A percentile compares a stretch with the other conserved stretches of the same genome.
Evolutionary conservation across 2,888 invertebrate species (phyloP).

Genomic region (Neoitamus cyanurus): DNA sequence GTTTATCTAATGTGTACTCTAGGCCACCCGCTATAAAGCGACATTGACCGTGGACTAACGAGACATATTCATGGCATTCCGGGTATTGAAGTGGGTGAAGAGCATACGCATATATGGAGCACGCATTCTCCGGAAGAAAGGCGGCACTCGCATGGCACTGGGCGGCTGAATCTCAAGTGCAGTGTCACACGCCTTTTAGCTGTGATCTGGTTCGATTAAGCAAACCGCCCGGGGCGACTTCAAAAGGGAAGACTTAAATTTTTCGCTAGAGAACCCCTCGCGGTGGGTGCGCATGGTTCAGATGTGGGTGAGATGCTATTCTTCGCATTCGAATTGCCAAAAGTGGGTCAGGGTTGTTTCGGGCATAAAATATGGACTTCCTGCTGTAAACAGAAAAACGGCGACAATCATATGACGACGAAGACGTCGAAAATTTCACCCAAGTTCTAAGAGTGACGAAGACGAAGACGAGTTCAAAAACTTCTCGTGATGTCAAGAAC

Average conservation of each 20-base stretch:
- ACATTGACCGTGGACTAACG: slow-evolving; percentile 47
- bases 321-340: slow-evolving; percentile 18
- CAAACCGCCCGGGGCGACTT: neutral
- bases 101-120: neutral
- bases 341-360: slow-evolving; percentile 55
- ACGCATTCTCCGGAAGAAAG: slow-evolving; percentile 20
- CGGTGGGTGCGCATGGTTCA: neutral
- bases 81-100: slow-evolving; percentile 40
- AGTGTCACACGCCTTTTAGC: neutral
- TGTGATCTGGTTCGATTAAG: neutral
- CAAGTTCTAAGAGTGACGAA: neutral
- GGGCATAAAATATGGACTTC: slow-evolving; percentile 54
- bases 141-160: neutral
- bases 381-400: slow-evolving; percentile 51
- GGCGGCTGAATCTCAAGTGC: neutral
- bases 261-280: neutral
- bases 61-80: slow-evolving; percentile 29
- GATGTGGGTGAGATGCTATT: neutral
- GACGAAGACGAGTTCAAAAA: neutral
- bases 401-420: neutral
- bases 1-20: slow-evolving; percentile 33
- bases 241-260: neutral
- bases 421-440: neutral
- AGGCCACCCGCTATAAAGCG: slow-evolving; percentile 33
- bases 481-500: neutral